A percentile compares a stretch with the other conserved stretches of the same genome.
Evolutionary conservation across 2,888 invertebrate species (phyloP).

Genomic region (Leptopilina drosophilae): DNA sequence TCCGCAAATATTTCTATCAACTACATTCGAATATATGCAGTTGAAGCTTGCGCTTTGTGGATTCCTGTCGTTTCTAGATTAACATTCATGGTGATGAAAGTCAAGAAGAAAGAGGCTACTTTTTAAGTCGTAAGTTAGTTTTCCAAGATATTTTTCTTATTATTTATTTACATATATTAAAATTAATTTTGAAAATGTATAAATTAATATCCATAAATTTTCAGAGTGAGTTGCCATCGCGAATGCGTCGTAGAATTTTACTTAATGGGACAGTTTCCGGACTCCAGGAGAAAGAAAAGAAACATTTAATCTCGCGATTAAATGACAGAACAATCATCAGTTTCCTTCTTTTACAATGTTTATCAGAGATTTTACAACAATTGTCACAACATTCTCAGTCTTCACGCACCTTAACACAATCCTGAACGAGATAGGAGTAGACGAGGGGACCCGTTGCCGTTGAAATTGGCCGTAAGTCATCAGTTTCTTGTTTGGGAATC

Average conservation of each 20-base stretch:
- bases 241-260: slow-evolving; percentile 89
- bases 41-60: too few relatives aligned
- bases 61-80: too few relatives aligned
- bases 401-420: too few relatives aligned
- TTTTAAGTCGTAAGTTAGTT: too few relatives aligned
- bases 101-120: too few relatives aligned
- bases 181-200: too few relatives aligned
- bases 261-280: slow-evolving; percentile 81
- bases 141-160: too few relatives aligned
- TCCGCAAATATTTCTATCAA: too few relatives aligned
- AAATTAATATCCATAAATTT: slow-evolving; percentile 37
- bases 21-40: too few relatives aligned
- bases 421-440: too few relatives aligned
- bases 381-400: slow-evolving; percentile 56
- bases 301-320: slow-evolving; percentile 76
- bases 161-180: too few relatives aligned
- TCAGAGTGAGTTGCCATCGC: slow-evolving; percentile 89
- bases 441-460: slow-evolving; percentile 61
- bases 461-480: slow-evolving; percentile 70
- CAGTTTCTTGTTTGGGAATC: slow-evolving; percentile 70
- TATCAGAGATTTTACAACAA: slow-evolving; percentile 54
- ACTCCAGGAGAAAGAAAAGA: slow-evolving; percentile 74
- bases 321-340: slow-evolving; percentile 68
- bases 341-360: slow-evolving; percentile 54
- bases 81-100: too few relatives aligned